phyloP scores from a whole-genome alignment of 2,113 vertebrate genomes.

The Periophthalmodon schlosseri region DNA sequence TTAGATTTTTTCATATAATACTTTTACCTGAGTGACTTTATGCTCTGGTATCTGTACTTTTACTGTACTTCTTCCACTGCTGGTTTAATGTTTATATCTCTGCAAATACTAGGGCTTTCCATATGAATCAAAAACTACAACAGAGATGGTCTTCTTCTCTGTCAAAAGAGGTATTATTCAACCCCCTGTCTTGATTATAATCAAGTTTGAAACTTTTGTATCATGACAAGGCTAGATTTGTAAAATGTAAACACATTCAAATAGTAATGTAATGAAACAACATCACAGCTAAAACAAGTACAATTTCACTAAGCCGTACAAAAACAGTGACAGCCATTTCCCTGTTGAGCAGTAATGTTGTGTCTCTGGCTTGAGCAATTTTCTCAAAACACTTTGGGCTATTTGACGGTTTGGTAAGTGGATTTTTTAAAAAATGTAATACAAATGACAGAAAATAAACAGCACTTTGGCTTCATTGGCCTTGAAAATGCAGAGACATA shows the following conservation, averaged over 20 bases:
- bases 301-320: background rate
- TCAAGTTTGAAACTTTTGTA: too few relatives aligned
- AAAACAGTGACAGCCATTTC: background rate
- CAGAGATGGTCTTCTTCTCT: too few relatives aligned
- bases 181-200: too few relatives aligned
- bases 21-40: too few relatives aligned
- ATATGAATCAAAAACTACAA: too few relatives aligned
- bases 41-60: too few relatives aligned
- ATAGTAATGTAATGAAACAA: background rate
- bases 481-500: background rate
- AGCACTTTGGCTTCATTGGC: background rate
- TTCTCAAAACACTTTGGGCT: background rate
- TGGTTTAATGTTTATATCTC: too few relatives aligned
- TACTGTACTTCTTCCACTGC: too few relatives aligned
- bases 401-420: background rate
- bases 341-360: background rate
- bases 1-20: too few relatives aligned
- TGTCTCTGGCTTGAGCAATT: background rate
- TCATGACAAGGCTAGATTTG: background rate
- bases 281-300: background rate
- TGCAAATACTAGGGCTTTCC: too few relatives aligned
- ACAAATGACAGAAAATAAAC: constrained; percentile 18
- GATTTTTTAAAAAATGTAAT: constrained; percentile 11
- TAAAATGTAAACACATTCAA: background rate
- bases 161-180: too few relatives aligned